A percentile compares a stretch with the other conserved stretches of the same genome.
phyloP scores from a whole-genome alignment of 2,797 vertebrate genomes.

The Helicolenus hilgendorfi region DNA sequence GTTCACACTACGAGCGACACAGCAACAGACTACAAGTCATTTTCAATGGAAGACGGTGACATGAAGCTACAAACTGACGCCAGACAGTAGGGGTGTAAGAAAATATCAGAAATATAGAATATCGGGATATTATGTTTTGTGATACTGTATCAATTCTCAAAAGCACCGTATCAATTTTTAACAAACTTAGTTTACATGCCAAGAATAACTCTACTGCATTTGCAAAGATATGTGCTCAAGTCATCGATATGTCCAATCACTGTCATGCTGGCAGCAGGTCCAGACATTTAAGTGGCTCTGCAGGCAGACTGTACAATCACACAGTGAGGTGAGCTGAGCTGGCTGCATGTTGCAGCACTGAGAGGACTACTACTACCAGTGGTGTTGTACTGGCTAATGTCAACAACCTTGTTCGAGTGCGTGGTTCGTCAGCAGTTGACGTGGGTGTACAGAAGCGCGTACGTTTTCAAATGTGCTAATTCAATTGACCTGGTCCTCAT shows the following conservation, averaged over 20 bases:
- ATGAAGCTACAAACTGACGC: no score
- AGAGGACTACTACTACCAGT: not conserved
- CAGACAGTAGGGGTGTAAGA: no score
- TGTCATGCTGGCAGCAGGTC: slow-evolving; percentile 9
- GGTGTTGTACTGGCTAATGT: slow-evolving; percentile 43
- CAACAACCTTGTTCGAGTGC: slow-evolving; percentile 48
- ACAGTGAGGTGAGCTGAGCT: slow-evolving; percentile 24
- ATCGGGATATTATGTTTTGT: no score
- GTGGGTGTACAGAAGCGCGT: slow-evolving; percentile 11
- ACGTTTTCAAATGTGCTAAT: slow-evolving; percentile 56
- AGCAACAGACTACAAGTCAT: no score
- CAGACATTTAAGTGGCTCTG: not conserved
- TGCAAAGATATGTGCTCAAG: not conserved
- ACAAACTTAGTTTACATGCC: no score
- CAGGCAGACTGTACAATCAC: slow-evolving; percentile 14
- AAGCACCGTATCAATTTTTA: no score
- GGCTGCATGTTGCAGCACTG: slow-evolving; percentile 20
- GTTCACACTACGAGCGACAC: no score
- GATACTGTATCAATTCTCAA: no score
- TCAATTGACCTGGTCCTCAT: slow-evolving; percentile 44
- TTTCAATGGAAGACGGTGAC: no score
- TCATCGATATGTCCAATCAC: slow-evolving; percentile 19
- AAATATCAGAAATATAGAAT: no score
- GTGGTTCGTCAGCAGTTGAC: slow-evolving; percentile 32
- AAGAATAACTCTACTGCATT: no score